These are phyloP conservation scores for Esox niger DNA, from an alignment of 2,113 vertebrate genomes.

Conservation along the genomic window DNA sequence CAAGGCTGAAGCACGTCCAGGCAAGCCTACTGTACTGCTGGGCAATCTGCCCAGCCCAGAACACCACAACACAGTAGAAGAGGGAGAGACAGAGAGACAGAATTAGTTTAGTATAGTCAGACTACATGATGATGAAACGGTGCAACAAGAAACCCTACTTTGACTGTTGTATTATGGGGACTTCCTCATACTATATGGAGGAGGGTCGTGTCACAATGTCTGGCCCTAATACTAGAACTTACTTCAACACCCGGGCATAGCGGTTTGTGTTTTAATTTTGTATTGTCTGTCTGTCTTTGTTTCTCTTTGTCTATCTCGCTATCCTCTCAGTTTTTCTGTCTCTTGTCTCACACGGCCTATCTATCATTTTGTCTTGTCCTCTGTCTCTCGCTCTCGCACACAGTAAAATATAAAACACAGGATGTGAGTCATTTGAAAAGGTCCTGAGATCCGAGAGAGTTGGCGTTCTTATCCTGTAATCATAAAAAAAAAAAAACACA, in stretches of 20 bases:
- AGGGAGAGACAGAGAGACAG: not conserved
- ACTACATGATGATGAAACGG: not conserved
- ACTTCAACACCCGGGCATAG: not conserved
- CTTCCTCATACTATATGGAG: not conserved
- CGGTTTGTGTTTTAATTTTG: conserved; percentile 19
- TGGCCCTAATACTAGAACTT: not conserved
- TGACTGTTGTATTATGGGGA: not conserved
- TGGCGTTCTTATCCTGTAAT: conserved; percentile 24
- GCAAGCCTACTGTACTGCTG: not conserved
- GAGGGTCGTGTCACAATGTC: not conserved
- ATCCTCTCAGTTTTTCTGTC: not conserved
- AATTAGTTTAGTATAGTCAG: too few species aligned
- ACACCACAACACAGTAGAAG: not conserved
- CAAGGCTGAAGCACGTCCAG: conserved; percentile 56
- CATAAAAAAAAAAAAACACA: conserved; percentile 3
- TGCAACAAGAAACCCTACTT: not conserved
- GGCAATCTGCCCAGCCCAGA: not conserved
- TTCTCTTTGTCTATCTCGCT: not conserved
- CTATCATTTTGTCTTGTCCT: not conserved
- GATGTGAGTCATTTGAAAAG: conserved; percentile 57
- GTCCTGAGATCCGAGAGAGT: conserved; percentile 26
- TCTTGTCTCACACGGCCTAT: conserved; percentile 20
- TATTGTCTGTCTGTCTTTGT: conserved; percentile 5
- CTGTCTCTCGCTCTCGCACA: conserved; percentile 16
- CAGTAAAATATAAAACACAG: conserved; percentile 28